Percentiles rank a stretch among this genome's conserved stretches.
Evolutionary conservation across 2,888 invertebrate species (phyloP).

Genomic region (Eilema depressum): DNA sequence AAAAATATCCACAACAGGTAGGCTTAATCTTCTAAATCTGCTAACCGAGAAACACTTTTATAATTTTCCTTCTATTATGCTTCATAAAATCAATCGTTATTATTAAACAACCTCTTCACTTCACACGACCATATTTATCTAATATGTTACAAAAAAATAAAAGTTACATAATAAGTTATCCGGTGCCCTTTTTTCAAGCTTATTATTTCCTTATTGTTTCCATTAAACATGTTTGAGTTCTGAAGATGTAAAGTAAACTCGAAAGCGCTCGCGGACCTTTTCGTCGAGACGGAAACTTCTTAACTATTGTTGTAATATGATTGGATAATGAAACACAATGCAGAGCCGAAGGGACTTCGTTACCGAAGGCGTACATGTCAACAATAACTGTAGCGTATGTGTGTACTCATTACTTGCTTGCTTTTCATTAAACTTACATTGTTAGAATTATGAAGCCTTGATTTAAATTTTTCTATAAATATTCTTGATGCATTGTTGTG

Average conservation of each 20-base stretch:
- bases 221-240: constrained; percentile 53
- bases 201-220: constrained; percentile 46
- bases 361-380: constrained; percentile 29
- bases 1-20: no score
- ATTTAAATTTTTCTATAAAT: background rate
- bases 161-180: background rate
- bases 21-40: no score
- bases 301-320: constrained; percentile 44
- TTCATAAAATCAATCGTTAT: background rate
- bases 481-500: background rate
- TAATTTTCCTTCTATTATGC: background rate
- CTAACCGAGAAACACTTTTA: no score
- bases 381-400: constrained; percentile 23
- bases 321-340: constrained; percentile 57
- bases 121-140: background rate
- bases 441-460: background rate
- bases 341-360: constrained; percentile 58
- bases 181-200: constrained; percentile 21
- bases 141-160: background rate
- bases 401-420: constrained; percentile 32
- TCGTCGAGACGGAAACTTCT: constrained; percentile 41
- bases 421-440: constrained; percentile 18
- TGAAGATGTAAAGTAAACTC: constrained; percentile 34
- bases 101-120: background rate
- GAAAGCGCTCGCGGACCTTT: constrained; percentile 45